Evolutionary conservation across 2,888 invertebrate species (phyloP), one percentile per base, ranked within the genome.

Genomic region (Meteorus colon): DNA sequence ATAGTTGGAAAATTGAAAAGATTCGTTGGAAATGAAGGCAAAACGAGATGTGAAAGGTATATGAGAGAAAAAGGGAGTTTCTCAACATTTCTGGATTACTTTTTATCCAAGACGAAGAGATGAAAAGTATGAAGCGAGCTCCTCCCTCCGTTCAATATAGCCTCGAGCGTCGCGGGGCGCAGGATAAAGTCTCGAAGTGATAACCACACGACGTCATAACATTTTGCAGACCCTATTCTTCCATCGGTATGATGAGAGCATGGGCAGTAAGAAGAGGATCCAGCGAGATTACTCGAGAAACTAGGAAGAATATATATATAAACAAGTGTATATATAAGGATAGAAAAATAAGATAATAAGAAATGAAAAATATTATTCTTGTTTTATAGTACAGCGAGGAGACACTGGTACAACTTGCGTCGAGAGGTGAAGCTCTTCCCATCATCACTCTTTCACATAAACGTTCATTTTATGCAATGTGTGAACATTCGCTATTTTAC

Each of bases 101-200:
- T 68, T 65, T 34, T 51, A 70, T 31, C 37, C 19, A 51, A 55
- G 69, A 70, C 31, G 55, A 59, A 59, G 34, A 55, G 59, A 70
- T 59, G 37, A 70, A 59, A 59, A 59, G 37, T 70, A 59, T 59
- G 34, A 31, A 70, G 59, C 69, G 10, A 0, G 19, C 19, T 24
- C 19, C 24, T 1, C 55, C 55, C 10, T 55, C 24, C n/a, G 55
- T 19, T 5, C 6, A n/a, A 55, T 55, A 41, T 41, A 41, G 41
- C 19, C 19, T 55, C n/a, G 19, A 4, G n/a, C 19, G 5, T 51
- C 59, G 29, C 37, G 19, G 55, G 37, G 27, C 59, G 59, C 34
- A 55, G n/a, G 69, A 70, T 70, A 70, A 70, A 70, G 69, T 70
- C 69, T 70, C n/a, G 19, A 14, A 70, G 69, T 70, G 69, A 70